Evolutionary conservation across 2,888 invertebrate species (phyloP), one percentile per base, ranked within the genome.

Genomic region (Cheiracanthium punctorium): DNA sequence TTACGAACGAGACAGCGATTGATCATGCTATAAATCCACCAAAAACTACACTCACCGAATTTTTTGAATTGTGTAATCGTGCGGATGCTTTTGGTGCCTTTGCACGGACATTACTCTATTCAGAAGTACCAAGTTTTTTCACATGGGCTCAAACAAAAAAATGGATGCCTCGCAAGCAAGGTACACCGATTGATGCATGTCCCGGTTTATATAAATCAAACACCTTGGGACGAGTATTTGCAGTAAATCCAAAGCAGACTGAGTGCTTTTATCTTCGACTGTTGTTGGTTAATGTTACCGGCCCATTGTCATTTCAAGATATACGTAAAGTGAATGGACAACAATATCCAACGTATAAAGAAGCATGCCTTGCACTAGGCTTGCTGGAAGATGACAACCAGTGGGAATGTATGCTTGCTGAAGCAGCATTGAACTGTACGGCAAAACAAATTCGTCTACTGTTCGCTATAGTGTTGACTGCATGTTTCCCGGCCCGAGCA

Each of bases 151-250:
- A 7, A 65, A 29, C 65, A 29, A 28, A 1, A 14, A 20, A 87
- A 88, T 24, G 32, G 10, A 88, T 29, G 64, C 64, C 20, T n/a
- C 30, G 89, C 58, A 88, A 87, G 37, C 37, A 52, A 74, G 77
- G 87, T 17, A 12, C 29, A 5, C 69, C 73, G 20, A 84, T 48
- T 48, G 17, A 10, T 48, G 48, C 37, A 37, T 37, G 48, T 10
- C 48, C 12, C 12, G 48, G n/a, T 48, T 10, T n/a, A 17, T 10
- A 12, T 2, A n/a, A 10, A 48, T 17, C 17, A 17, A n/a, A 48
- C n/a, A n/a, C 48, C 17, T 48, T 48, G 12, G 48, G 48, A 10
- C 48, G 48, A n/a, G 48, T 48, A n/a, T 48, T 17, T n/a, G 14
- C 48, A 10, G 48, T 69, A 30, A 30, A 30, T 69, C 32, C 33